A percentile compares a stretch with the other conserved stretches of the same genome.
Evolutionary conservation across 1,140 invertebrate genomes (phyloP).

Genomic region (Physella acuta): DNA sequence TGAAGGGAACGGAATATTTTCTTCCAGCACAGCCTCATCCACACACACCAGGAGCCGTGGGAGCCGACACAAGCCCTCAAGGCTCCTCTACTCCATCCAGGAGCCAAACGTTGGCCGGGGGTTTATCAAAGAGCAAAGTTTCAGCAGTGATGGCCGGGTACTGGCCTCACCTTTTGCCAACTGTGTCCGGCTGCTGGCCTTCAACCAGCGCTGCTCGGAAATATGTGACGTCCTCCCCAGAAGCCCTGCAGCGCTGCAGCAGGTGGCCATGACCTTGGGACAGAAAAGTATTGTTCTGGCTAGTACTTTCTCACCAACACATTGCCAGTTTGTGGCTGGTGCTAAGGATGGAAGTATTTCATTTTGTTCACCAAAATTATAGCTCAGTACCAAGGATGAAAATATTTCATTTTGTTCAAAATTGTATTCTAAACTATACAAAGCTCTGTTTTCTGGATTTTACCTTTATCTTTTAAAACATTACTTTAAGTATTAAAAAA

Average conservation of each 20-base stretch:
- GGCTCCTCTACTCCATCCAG: slow-evolving; percentile 81
- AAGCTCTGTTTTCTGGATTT: too few relatives aligned
- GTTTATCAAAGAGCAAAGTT: slow-evolving; percentile 80
- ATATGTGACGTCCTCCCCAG: slow-evolving; percentile 66
- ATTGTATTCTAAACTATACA: too few relatives aligned
- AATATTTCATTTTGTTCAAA: too few relatives aligned
- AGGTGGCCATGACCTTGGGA: slow-evolving; percentile 72
- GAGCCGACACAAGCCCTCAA: too few relatives aligned
- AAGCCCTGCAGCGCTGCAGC: slow-evolving; percentile 58
- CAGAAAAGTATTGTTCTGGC: slow-evolving; percentile 85
- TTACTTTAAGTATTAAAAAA: too few relatives aligned
- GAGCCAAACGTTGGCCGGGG: slow-evolving; percentile 86
- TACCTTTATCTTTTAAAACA: too few relatives aligned
- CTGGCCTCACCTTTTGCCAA: slow-evolving; percentile 86
- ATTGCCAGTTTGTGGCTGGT: slow-evolving; percentile 83
- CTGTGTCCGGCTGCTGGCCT: slow-evolving; percentile 79
- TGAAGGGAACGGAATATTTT: too few relatives aligned
- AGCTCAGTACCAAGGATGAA: slow-evolving; percentile 43
- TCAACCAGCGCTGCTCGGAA: slow-evolving; percentile 77
- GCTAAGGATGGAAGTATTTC: slow-evolving; percentile 83
- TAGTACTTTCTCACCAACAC: slow-evolving; percentile 84
- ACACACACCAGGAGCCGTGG: too few relatives aligned
- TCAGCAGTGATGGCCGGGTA: slow-evolving; percentile 82
- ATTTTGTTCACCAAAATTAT: slow-evolving; percentile 82
- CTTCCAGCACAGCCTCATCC: too few relatives aligned